Evolutionary conservation across 23 tunicate species (phyloP), one percentile per base, ranked within the genome.

Genomic region (Clavelina lepadiformis): DNA sequence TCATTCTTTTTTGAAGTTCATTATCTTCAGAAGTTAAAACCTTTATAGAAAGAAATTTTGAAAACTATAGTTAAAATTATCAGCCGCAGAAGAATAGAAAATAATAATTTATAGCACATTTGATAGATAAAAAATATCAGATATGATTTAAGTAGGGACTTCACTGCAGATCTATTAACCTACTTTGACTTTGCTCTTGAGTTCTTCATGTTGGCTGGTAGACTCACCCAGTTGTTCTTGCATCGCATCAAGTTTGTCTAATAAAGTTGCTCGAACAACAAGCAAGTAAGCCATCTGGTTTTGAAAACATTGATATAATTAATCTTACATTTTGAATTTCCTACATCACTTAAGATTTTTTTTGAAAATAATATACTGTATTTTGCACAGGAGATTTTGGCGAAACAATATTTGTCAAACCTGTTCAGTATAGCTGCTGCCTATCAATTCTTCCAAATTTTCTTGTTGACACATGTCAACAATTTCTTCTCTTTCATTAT

Each of bases 391-490:
- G 49, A 8, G 49, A 11, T 41, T 41, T 41, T 8, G 49, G 49
- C 15, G 15, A n/a, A n/a, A n/a, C n/a, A n/a, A n/a, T 11, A 53
- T 18, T 6, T 5, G 19, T 4, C 57, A 41, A 32, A 84, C 93
- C 85, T 86, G 95, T 56, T 86, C 95, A 65, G 65, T 78, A 28
- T 75, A 51, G 1, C 80, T 34, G n/a, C 77, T 78, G 11, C 85
- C 80, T 35, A 86, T 54, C 7, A 77, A 58, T 41, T 86, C 95
- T 4, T 66, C 73, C 66, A 86, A 58, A 4, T 63, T 51, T 65
- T 76, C 93, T 52, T 86, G 77, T 37, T 46, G 51, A 56, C 84
- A 86, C 85, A 86, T 77, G 22, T 71, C 74, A 3, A 19, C 36
- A 0, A 86, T 78, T 55, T 71, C 74, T 19, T 51, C 27, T 24